These are phyloP conservation scores for Cygnus olor DNA, from an alignment of 2,797 vertebrate genomes.

Conservation along the genomic window DNA sequence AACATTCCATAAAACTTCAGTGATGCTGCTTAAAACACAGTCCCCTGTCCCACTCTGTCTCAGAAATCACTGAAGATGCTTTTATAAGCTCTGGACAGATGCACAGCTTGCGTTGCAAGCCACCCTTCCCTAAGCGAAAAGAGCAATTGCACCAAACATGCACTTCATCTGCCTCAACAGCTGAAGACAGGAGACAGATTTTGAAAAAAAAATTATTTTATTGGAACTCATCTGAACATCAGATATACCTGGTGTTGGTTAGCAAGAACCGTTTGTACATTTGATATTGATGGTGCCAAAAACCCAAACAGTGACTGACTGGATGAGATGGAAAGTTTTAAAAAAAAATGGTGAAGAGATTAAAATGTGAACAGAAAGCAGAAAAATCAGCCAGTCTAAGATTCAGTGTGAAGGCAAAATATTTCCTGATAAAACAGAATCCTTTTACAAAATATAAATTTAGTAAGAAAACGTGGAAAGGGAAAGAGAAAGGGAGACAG, in stretches of 20 bases:
- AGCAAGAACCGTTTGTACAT: slow-evolving; percentile 90
- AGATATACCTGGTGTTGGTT: slow-evolving; percentile 91
- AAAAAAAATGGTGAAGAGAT: slow-evolving; percentile 56
- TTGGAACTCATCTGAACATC: slow-evolving; percentile 94
- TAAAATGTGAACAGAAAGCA: slow-evolving; percentile 49
- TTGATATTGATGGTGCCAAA: slow-evolving; percentile 88
- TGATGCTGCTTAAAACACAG: not conserved
- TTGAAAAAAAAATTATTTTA: slow-evolving; percentile 85
- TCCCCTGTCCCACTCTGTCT: not conserved
- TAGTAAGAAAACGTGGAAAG: slow-evolving; percentile 72
- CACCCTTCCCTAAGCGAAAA: not conserved
- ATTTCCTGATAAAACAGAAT: slow-evolving; percentile 77
- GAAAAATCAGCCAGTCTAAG: slow-evolving; percentile 72
- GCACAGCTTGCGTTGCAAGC: fast-evolving
- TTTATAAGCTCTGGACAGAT: not conserved
- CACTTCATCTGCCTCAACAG: not conserved
- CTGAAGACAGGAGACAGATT: slow-evolving; percentile 73
- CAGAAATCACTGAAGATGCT: fast-evolving
- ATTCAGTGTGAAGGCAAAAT: slow-evolving; percentile 73
- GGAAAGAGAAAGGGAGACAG: slow-evolving; percentile 25
- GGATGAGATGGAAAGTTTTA: slow-evolving; percentile 69
- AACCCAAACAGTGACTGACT: slow-evolving; percentile 82
- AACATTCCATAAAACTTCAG: fast-evolving
- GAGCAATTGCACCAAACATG: fast-evolving
- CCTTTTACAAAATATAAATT: slow-evolving; percentile 81